Base-by-base conservation (phyloP, 2,113 vertebrate genomes). In the Poecilia latipinna region DNA sequence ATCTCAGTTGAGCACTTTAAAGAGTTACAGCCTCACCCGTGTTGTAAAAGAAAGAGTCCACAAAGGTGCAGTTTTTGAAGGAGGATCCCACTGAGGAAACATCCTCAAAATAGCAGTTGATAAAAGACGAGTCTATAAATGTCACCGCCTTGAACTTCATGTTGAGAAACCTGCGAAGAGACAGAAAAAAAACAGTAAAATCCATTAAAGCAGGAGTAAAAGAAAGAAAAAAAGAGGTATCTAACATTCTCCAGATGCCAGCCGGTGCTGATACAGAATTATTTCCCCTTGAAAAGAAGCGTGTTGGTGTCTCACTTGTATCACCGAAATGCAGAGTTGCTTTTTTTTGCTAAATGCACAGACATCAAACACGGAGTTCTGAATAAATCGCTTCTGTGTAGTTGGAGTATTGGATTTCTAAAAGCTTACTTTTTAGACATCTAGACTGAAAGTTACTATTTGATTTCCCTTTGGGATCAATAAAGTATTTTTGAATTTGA, bases 81-180 rank as follows among this genome's bases (percentile, higher is more conserved):
- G 94, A 96, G 29, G 96, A 97, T 24, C 96, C 96, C 54, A 98
- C 82, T 0, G 98, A 96, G 74, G 97, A 96, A 64, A 99, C 95
- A 22, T 98, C 96, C 72, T 99, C 96, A 91, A 99, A 99, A 44
- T 93, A 92, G 90, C 98, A 99, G 81, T 94, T 95, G 88, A 96
- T 91, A 92, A 99, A 99, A 29, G 96, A 93, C 0, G 96, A 97
- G 87, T 99, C 95, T 89, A 98, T 95, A 91, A 99, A 99, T 0
- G 94, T 97, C 83, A 99, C 96, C 0, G 96, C 94, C 91, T 97
- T 99, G 91, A 99, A 95, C 90, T 96, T 98, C 96, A 99, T 98
- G 65, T 91, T 89, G 68, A 94, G 82, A 70, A 99, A 99, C 90
- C 98, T 99, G 72, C 63, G 60, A 51, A 48, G 4, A 57, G 54